These are phyloP conservation scores for Neogale vison DNA, from an alignment of 2,113 vertebrate genomes.

Conservation along the genomic window DNA sequence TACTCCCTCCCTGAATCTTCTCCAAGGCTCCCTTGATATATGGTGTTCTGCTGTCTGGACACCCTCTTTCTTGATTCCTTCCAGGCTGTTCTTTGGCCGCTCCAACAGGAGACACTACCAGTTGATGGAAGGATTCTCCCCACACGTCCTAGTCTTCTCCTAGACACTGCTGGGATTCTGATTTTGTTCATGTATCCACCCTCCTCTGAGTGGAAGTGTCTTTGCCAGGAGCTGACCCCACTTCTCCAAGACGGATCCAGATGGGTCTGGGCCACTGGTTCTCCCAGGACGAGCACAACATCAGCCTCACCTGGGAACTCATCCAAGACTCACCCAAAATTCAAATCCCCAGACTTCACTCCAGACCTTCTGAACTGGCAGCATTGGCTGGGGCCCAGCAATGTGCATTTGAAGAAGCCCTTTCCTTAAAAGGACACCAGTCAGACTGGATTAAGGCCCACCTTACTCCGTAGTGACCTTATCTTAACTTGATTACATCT, in stretches of 20 bases:
- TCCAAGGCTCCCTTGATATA: not conserved
- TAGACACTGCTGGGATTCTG: not conserved
- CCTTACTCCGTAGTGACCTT: not conserved
- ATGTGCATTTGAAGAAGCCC: not conserved
- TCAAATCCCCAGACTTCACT: not conserved
- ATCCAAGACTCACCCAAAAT: not conserved
- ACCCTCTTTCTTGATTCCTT: not conserved
- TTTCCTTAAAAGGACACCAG: not conserved
- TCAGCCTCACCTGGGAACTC: not conserved
- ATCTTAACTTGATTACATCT: not conserved
- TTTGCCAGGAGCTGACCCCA: not conserved
- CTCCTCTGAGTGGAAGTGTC: no score
- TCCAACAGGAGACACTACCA: not conserved
- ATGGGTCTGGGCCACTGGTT: not conserved
- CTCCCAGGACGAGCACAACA: not conserved
- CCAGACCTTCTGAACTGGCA: not conserved
- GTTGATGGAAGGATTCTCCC: no score
- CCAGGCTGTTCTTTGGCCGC: not conserved
- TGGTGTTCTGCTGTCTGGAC: not conserved
- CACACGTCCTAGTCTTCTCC: not conserved
- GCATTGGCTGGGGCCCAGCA: not conserved
- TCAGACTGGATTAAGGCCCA: not conserved
- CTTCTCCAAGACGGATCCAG: not conserved
- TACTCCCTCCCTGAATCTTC: not conserved
- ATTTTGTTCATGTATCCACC: not conserved